These are phyloP conservation scores for Tachystola acroxantha DNA, from an alignment of 2,888 invertebrate species.

Conservation along the genomic window DNA sequence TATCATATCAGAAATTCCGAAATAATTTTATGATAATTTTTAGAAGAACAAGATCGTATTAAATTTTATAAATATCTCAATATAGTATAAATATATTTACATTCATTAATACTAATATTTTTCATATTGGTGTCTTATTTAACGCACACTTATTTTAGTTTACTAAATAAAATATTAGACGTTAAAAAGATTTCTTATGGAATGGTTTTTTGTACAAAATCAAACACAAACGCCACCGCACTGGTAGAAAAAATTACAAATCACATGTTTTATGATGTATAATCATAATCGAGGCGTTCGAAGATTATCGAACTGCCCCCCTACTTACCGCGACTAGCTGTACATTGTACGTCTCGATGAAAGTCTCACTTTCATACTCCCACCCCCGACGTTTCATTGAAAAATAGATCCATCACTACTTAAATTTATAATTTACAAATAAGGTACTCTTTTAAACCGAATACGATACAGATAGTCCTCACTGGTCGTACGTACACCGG, in stretches of 20 bases:
- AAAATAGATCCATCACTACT: conserved; percentile 76
- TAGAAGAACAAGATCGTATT: conserved; percentile 75
- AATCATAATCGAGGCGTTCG: conserved; percentile 27
- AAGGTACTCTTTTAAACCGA: conserved; percentile 70
- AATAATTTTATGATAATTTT: conserved; percentile 62
- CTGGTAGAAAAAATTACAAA: conserved; percentile 60
- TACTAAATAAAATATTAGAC: conserved; percentile 69
- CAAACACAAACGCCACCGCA: conserved; percentile 61
- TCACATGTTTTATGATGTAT: conserved; percentile 54
- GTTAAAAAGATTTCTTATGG: conserved; percentile 68
- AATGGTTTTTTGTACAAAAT: conserved; percentile 77
- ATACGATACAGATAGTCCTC: conserved; percentile 61
- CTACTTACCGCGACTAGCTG: conserved; percentile 62
- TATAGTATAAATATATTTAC: conserved; percentile 78
- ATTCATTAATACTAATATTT: conserved; percentile 65
- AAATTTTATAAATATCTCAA: conserved; percentile 77
- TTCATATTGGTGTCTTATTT: conserved; percentile 76
- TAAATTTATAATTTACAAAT: conserved; percentile 76
- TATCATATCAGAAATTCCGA: conserved; percentile 47
- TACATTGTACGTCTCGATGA: conserved; percentile 64
- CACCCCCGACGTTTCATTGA: conserved; percentile 51
- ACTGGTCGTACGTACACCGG: conserved; percentile 52
- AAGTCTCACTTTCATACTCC: conserved; percentile 70
- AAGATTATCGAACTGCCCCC: conserved; percentile 24
- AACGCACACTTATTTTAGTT: conserved; percentile 65